These are phyloP conservation scores for Gadus chalcogrammus DNA, from an alignment of 2,113 vertebrate genomes.

Conservation along the genomic window DNA sequence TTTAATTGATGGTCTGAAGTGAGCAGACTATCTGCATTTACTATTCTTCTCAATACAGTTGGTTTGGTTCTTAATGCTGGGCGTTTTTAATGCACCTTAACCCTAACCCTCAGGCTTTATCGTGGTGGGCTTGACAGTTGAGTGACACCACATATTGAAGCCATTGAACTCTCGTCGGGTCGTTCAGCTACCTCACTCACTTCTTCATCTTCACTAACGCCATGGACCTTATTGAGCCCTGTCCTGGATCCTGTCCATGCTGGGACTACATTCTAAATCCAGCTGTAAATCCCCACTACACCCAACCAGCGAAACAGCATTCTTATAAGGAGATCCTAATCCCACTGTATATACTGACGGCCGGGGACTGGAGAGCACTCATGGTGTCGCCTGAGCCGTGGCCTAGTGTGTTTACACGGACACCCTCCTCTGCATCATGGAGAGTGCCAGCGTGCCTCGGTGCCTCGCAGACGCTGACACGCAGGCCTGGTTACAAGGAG, in stretches of 20 bases:
- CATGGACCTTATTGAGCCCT: neutral
- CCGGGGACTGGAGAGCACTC: no score
- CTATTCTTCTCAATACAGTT: no score
- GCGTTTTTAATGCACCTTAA: neutral
- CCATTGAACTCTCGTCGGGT: neutral
- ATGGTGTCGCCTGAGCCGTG: no score
- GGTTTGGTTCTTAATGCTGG: no score
- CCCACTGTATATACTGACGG: no score
- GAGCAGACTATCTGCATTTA: no score
- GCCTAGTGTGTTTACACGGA: no score
- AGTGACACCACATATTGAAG: neutral
- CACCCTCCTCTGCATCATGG: no score
- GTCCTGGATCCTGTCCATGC: neutral
- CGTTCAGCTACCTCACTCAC: neutral
- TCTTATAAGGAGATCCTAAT: constrained; percentile 10
- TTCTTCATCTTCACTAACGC: neutral
- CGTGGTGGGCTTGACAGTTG: neutral
- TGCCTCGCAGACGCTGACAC: no score
- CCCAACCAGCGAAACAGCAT: constrained; percentile 8
- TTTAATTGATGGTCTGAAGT: no score
- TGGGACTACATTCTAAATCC: neutral
- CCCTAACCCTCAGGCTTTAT: constrained; percentile 1
- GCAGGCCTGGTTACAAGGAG: no score
- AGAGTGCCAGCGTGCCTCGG: no score
- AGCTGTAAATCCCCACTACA: constrained; percentile 8